Percentiles rank a stretch among this genome's conserved stretches.
Evolutionary conservation across 2,888 invertebrate species (phyloP).

Genomic region (Parnassius mnemosyne): DNA sequence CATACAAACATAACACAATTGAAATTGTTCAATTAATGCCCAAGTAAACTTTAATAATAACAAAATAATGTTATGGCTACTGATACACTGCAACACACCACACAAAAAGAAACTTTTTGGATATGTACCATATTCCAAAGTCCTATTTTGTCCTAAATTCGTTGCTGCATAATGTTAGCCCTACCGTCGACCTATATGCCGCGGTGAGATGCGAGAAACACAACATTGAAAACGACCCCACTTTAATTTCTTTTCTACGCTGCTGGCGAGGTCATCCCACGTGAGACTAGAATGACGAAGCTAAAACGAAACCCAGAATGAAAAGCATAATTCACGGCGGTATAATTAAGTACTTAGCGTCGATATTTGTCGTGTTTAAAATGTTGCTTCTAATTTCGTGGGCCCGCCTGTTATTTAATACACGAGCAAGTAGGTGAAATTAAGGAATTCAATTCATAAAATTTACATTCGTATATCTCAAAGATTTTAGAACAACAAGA

Average conservation of each 20-base stretch:
- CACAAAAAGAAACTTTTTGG: too few species aligned
- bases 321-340: constrained; percentile 23
- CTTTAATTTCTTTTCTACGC: constrained; percentile 50
- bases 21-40: too few species aligned
- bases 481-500: too few species aligned
- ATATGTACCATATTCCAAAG: constrained; percentile 21
- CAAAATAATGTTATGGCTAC: too few species aligned
- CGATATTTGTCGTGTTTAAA: constrained; percentile 11
- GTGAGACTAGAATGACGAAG: constrained; percentile 61
- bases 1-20: too few species aligned
- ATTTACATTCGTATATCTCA: neutral
- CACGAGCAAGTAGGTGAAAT: neutral
- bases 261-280: constrained; percentile 40
- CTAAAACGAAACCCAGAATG: constrained; percentile 41
- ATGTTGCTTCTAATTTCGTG: neutral
- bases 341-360: constrained; percentile 21
- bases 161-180: constrained; percentile 19
- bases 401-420: too few species aligned
- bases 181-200: constrained; percentile 27
- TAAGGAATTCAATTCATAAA: neutral
- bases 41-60: too few species aligned
- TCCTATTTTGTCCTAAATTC: constrained; percentile 30
- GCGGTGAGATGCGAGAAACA: constrained; percentile 41
- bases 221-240: constrained; percentile 49
- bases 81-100: too few species aligned